Evolutionary conservation across 2,797 vertebrate genomes (phyloP).

Genomic region (Hyperoplus immaculatus): DNA sequence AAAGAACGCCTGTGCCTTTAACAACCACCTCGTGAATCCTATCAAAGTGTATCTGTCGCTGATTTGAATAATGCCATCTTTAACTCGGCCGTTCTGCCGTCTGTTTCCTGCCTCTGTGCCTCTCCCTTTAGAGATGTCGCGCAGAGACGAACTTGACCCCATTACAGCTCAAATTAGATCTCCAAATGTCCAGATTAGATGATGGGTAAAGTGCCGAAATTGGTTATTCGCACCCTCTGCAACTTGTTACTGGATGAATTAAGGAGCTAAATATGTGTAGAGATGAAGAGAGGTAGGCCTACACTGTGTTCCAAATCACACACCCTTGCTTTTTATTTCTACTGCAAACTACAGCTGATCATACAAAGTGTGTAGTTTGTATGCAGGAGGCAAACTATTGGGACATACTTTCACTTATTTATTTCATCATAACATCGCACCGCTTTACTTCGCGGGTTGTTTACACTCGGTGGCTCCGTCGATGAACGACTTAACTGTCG

Average conservation of each 20-base stretch:
- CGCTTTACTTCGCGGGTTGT: no score
- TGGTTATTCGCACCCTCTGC: not conserved
- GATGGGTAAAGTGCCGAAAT: not conserved
- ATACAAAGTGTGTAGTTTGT: no score
- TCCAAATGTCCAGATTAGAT: not conserved
- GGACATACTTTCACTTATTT: no score
- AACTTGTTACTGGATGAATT: not conserved
- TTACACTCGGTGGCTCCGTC: no score
- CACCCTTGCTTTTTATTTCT: no score
- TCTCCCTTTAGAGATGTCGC: not conserved
- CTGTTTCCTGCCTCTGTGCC: slow-evolving; percentile 16
- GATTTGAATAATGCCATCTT: slow-evolving; percentile 33
- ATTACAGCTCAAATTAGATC: slow-evolving; percentile 36
- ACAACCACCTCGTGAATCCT: slow-evolving; percentile 19
- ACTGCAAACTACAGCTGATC: no score
- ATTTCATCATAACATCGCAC: no score
- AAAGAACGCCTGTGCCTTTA: slow-evolving; percentile 28
- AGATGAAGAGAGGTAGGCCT: slow-evolving; percentile 7
- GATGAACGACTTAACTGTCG: no score
- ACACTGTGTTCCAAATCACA: no score
- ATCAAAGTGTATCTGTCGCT: slow-evolving; percentile 16
- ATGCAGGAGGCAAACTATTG: no score
- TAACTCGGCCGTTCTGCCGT: not conserved
- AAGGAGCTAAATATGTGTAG: not conserved
- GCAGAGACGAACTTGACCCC: slow-evolving; percentile 16